Conservation (phyloP, 2,888 invertebrate species). For the Bugula neritina region DNA sequence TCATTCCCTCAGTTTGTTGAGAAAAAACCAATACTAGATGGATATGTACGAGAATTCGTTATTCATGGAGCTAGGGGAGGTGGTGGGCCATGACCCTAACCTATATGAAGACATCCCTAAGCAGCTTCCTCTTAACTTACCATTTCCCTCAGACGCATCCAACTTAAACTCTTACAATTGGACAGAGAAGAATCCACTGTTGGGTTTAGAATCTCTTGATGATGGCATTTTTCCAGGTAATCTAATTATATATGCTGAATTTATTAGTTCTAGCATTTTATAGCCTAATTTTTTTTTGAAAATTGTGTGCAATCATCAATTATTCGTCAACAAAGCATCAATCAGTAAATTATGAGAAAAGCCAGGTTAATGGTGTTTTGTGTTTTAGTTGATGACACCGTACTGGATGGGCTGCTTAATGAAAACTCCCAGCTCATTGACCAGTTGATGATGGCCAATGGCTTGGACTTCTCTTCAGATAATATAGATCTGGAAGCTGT, state of each 20-base stretch:
- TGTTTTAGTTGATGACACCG: too few relatives aligned
- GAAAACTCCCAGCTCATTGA: background rate
- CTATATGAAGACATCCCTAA: conserved; percentile 21
- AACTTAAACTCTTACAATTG: background rate
- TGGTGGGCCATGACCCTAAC: conserved; percentile 15
- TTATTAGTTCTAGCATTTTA: too few relatives aligned
- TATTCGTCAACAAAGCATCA: too few relatives aligned
- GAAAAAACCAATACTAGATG: background rate
- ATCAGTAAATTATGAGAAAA: too few relatives aligned
- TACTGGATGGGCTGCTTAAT: conserved; percentile 6
- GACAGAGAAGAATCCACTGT: background rate
- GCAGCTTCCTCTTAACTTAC: conserved; percentile 3
- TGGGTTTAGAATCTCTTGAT: background rate
- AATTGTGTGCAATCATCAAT: background rate
- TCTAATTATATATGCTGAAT: too few relatives aligned
- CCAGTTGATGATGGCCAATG: background rate
- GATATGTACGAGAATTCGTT: conserved; percentile 4
- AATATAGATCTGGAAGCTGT: background rate
- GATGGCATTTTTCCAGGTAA: background rate
- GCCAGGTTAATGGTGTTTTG: too few relatives aligned
- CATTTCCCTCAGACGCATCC: background rate
- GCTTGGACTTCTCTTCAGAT: background rate
- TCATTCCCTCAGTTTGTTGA: conserved; percentile 11
- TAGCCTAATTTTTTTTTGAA: background rate
- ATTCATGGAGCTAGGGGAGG: conserved; percentile 22